phyloP scores from a whole-genome alignment of 2,113 vertebrate genomes.

The Microcebus murinus region DNA sequence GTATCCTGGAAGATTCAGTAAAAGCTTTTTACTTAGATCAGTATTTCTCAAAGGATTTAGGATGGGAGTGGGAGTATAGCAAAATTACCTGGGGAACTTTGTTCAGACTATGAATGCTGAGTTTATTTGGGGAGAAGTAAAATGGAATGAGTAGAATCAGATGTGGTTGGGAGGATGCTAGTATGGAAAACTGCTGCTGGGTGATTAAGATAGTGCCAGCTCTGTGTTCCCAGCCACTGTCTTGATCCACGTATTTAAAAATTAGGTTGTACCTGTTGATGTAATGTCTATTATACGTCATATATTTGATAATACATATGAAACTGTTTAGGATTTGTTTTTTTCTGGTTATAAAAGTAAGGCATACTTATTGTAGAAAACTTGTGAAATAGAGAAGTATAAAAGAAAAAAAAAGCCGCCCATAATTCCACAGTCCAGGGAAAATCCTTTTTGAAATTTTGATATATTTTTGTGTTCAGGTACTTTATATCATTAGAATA shows the following conservation, averaged over 20 bases:
- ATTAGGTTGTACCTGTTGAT: neutral
- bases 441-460: neutral
- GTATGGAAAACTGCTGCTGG: neutral
- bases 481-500: neutral
- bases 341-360: conserved; percentile 10
- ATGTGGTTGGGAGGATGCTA: neutral
- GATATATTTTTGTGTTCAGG: neutral
- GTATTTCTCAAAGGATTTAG: neutral
- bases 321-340: neutral
- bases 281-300: neutral
- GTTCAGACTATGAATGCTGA: neutral
- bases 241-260: conserved; percentile 27
- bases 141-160: neutral
- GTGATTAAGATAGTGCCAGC: neutral
- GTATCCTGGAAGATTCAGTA: neutral
- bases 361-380: neutral
- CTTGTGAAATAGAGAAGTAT: neutral
- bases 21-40: neutral
- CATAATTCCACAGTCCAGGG: neutral
- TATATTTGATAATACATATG: neutral
- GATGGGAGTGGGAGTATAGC: neutral
- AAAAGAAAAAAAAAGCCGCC: neutral
- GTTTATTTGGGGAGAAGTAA: conserved; percentile 40
- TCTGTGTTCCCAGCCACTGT: neutral
- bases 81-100: neutral